Percentiles rank a stretch among this genome's conserved stretches.
These are phyloP conservation scores for Magallana gigas DNA, from an alignment of 1,140 invertebrate species.

Conservation along the genomic window DNA sequence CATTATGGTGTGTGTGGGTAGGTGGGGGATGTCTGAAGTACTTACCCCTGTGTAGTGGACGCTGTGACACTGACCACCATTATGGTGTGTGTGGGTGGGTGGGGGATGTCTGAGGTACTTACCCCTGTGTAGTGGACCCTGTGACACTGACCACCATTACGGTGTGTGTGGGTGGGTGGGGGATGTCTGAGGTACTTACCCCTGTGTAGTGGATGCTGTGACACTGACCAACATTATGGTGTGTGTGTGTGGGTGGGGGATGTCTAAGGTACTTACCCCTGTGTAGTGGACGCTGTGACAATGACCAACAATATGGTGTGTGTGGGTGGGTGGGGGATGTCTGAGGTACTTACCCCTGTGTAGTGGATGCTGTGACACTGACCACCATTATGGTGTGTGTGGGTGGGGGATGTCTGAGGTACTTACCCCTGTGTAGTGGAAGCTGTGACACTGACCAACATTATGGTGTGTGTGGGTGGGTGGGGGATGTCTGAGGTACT, in stretches of 20 bases:
- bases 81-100: too few relatives aligned
- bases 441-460: slow-evolving; percentile 99
- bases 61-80: too few relatives aligned
- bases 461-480: slow-evolving; percentile 86
- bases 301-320: slow-evolving; percentile 99
- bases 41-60: too few relatives aligned
- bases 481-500: slow-evolving; percentile 49
- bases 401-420: slow-evolving; percentile 1
- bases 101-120: neutral
- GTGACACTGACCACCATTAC: neutral
- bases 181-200: slow-evolving; percentile 82
- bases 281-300: slow-evolving; percentile 98
- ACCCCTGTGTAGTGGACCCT: neutral
- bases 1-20: too few relatives aligned
- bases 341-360: slow-evolving; percentile 89
- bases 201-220: slow-evolving; percentile 99
- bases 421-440: slow-evolving; percentile 98
- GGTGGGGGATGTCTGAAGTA: too few relatives aligned
- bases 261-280: slow-evolving; percentile 86
- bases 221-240: slow-evolving; percentile 99
- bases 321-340: neutral
- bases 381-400: slow-evolving; percentile 97
- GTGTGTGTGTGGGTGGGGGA: neutral
- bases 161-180: neutral
- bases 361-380: slow-evolving; percentile 98